Percentiles rank a stretch among this genome's conserved stretches.
phyloP scores from a whole-genome alignment of 2,888 invertebrate species.

The Drosophila multiciliata region DNA sequence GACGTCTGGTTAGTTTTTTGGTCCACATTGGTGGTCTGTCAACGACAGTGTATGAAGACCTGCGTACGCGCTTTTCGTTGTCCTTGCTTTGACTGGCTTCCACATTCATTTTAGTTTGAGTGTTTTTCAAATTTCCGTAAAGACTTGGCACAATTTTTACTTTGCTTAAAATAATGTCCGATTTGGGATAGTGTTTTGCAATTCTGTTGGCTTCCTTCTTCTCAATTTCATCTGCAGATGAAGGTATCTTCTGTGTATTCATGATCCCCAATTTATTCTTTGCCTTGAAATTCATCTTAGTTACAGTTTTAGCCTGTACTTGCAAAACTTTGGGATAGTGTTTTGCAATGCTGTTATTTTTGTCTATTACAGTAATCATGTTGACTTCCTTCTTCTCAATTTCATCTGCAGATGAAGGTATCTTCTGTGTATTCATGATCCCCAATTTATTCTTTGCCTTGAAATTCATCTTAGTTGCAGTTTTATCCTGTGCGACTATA shows the following conservation, averaged over 20 bases:
- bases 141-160: constrained; percentile 25
- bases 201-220: not conserved
- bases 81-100: not conserved
- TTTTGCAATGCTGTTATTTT: not conserved
- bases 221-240: not conserved
- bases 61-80: not conserved
- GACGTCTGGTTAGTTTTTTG: not conserved
- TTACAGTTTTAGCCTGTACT: not conserved
- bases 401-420: not conserved
- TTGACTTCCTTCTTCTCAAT: not conserved
- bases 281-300: not conserved
- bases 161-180: constrained; percentile 17
- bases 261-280: not conserved
- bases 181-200: not conserved
- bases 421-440: not conserved
- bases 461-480: not conserved
- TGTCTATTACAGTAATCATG: not conserved
- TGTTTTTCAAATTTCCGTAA: not conserved
- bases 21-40: not conserved
- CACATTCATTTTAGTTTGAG: not conserved
- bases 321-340: too few relatives aligned
- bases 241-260: not conserved
- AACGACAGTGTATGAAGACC: not conserved
- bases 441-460: not conserved
- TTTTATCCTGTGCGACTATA: not conserved